A percentile compares a stretch with the other conserved stretches of the same genome.
Conservation (phyloP, 2,888 invertebrate species). For the Seira musarum region DNA sequence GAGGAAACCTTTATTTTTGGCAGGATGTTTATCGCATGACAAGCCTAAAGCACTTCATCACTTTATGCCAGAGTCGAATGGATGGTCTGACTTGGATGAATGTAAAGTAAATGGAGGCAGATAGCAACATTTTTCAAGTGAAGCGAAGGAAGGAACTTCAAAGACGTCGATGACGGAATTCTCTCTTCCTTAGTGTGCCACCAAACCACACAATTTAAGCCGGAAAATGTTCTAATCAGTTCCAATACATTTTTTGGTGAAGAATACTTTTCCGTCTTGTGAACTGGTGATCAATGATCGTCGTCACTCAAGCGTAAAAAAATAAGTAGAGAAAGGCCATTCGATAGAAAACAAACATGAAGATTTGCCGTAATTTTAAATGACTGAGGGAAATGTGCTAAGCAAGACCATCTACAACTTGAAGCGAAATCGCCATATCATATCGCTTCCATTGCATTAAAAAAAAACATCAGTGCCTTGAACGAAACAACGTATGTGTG, state of each 20-base stretch:
- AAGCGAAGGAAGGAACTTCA: too few species aligned
- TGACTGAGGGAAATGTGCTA: not conserved
- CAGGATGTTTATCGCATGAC: slow-evolving; percentile 37
- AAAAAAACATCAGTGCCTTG: not conserved
- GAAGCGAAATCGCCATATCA: not conserved
- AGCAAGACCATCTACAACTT: not conserved
- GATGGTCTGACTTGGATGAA: not conserved
- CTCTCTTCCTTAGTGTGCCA: not conserved
- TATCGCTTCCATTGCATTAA: too few species aligned
- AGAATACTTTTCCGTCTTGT: not conserved
- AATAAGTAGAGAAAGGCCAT: not conserved
- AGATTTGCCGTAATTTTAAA: not conserved
- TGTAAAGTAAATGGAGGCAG: not conserved
- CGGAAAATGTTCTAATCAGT: not conserved
- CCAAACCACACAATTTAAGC: not conserved
- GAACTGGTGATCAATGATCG: not conserved
- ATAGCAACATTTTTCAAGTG: not conserved
- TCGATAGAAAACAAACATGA: not conserved
- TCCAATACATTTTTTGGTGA: not conserved
- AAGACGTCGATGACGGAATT: not conserved
- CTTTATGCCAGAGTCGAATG: slow-evolving; percentile 7
- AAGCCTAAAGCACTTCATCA: slow-evolving; percentile 41
- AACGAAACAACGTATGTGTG: too few species aligned
- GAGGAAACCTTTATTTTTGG: slow-evolving; percentile 22
- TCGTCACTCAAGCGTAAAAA: not conserved